Base-by-base conservation (phyloP, 2,888 invertebrate species). In the Coronaproctus castanopsis region DNA sequence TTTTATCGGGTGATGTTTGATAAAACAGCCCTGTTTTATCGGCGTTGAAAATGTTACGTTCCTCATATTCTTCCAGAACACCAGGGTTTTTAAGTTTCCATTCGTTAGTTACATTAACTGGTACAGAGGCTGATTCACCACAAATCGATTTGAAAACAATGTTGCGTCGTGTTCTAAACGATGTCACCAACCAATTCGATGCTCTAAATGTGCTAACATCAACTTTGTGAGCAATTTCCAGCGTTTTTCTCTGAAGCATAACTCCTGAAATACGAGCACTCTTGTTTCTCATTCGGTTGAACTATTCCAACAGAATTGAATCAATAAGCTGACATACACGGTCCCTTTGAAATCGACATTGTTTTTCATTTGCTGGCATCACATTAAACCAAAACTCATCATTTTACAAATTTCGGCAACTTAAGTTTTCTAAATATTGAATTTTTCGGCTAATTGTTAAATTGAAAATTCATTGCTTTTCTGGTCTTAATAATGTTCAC, bases 11-110 rank as follows among this genome's bases (percentile, higher is more conserved):
- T 10, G 65, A 57, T 60, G 63, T 62, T 61, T 66, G 66, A 58
- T 61, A 67, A 63, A 66, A 67, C 19, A 68, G 57, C 18, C 63
- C 65, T 21, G 65, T 67, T 63, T 69, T 66, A 59, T 68, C 67
- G 5, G 67, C 65, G 58, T 68, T 68, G 59, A 65, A 68, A 57
- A 67, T 63, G 57, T 67, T 63, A 48, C 62, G 57, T 21, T 63
- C 61, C 62, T 64, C 56, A 59, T 66, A 66, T 57, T 61, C 57
- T 64, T 66, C 64, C 54, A 65, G 59, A 57, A 62, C 57, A 52
- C 61, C 59, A 60, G 56, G 58, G 57, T 63, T 52, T 58, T 63
- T 60, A 55, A 24, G 55, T 54, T 58, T 58, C 62, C 64, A 65
- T 22, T 63, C 50, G 48, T n/a, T 22, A 54, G 61, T 65, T 21